Percentiles rank a stretch among this genome's conserved stretches.
Conservation (phyloP, 2,113 vertebrate species). For the Numenius arquata region DNA sequence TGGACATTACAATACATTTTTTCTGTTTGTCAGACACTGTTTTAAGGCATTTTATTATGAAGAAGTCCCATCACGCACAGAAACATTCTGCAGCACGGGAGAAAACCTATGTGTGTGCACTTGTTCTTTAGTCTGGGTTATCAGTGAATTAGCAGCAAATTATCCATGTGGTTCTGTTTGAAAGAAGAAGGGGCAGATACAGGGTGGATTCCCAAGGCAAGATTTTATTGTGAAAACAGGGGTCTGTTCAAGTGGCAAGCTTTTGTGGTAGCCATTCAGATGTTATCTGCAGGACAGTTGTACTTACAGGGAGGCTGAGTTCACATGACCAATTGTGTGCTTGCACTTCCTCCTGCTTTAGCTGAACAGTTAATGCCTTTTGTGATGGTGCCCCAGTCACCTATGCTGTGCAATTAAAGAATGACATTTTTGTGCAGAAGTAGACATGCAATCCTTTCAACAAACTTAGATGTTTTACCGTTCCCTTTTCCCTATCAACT, state of each 20-base stretch:
- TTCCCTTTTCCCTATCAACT: neutral
- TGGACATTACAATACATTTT: neutral
- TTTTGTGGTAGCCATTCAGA: neutral
- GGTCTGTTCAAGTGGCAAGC: neutral
- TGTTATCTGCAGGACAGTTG: neutral
- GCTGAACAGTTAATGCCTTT: neutral
- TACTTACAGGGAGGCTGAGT: neutral
- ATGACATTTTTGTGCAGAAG: neutral
- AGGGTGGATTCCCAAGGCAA: neutral
- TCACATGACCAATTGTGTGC: fast-evolving
- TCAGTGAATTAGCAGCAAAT: neutral
- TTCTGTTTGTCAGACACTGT: neutral
- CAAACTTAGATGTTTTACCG: neutral
- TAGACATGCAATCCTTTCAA: neutral
- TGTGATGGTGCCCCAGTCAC: neutral
- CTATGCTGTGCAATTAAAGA: neutral
- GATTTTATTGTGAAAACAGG: neutral
- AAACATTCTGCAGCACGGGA: neutral
- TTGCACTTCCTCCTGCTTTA: neutral
- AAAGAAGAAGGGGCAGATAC: neutral
- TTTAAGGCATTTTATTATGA: neutral
- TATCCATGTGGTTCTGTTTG: neutral
- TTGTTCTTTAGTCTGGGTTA: neutral
- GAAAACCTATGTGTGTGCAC: fast-evolving
- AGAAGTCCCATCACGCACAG: neutral